Conservation (phyloP, 92 coral and sea anemone genomes). For the Heliopora coerulea region DNA sequence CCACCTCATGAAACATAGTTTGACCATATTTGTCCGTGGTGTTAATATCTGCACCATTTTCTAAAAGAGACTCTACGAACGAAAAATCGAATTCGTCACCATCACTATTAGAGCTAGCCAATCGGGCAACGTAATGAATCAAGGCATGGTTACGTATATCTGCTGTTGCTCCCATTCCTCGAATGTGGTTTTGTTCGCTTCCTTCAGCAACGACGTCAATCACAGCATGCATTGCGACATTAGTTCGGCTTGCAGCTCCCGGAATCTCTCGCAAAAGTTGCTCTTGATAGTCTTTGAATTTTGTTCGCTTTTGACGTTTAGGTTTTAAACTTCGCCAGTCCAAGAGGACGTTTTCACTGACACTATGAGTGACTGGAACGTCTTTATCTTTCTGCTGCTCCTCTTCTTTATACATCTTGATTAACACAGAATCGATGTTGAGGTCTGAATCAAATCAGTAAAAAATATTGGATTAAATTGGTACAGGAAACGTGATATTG, state of each 20-base stretch:
- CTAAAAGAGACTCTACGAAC: constrained; percentile 31
- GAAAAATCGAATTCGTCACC: constrained; percentile 40
- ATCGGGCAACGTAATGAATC: constrained; percentile 43
- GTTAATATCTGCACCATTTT: constrained; percentile 40
- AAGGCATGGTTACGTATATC: constrained; percentile 39
- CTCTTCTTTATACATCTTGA: background rate
- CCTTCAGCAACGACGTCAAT: constrained; percentile 26
- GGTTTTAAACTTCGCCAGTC: constrained; percentile 34
- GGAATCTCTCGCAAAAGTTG: constrained; percentile 34
- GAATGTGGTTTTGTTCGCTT: constrained; percentile 18
- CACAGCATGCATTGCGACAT: constrained; percentile 42
- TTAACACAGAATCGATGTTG: background rate
- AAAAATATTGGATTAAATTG: too few relatives aligned
- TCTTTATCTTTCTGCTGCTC: background rate
- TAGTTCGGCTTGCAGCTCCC: constrained; percentile 25
- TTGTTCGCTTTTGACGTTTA: constrained; percentile 34
- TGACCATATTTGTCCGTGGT: constrained; percentile 37
- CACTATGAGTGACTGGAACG: background rate
- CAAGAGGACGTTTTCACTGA: background rate
- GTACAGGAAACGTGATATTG: too few relatives aligned
- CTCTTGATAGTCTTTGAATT: constrained; percentile 40
- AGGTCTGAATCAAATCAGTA: background rate
- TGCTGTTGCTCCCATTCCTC: constrained; percentile 31
- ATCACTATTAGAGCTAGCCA: constrained; percentile 39
- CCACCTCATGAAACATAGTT: constrained; percentile 42